Percentiles rank a stretch among this genome's conserved stretches.
These are phyloP conservation scores for Tipula helvola DNA, from an alignment of 2,888 invertebrate species.

Conservation along the genomic window DNA sequence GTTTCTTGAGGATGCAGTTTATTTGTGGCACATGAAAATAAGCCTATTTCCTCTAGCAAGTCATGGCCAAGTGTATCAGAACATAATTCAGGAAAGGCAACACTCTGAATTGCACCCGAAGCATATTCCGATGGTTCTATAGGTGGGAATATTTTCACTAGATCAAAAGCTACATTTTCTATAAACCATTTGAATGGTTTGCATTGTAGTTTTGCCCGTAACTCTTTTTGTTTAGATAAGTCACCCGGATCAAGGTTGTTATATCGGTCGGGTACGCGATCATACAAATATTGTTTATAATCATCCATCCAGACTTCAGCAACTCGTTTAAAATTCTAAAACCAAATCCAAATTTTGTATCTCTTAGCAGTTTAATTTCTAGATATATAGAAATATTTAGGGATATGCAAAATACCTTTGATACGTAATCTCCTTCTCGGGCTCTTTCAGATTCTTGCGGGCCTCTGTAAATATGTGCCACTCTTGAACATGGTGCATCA, in stretches of 20 bases:
- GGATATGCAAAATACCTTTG: slow-evolving; percentile 19
- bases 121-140: slow-evolving; percentile 68
- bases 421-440: slow-evolving; percentile 75
- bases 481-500: too few relatives aligned
- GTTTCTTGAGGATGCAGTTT: slow-evolving; percentile 24
- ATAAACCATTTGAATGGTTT: too few relatives aligned
- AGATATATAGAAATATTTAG: background rate
- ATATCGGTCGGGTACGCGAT: slow-evolving; percentile 58
- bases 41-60: slow-evolving; percentile 25
- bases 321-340: slow-evolving; percentile 77
- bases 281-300: slow-evolving; percentile 76
- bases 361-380: too few relatives aligned
- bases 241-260: slow-evolving; percentile 64
- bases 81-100: too few relatives aligned
- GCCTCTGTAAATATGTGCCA: too few relatives aligned
- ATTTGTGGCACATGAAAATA: too few relatives aligned
- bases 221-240: slow-evolving; percentile 57
- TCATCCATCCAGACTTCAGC: too few relatives aligned
- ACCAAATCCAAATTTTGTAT: too few relatives aligned
- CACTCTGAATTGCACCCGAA: too few relatives aligned
- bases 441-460: slow-evolving; percentile 75
- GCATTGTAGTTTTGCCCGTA: slow-evolving; percentile 54
- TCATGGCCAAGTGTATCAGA: too few relatives aligned
- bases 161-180: slow-evolving; percentile 85
- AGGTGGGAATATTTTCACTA: slow-evolving; percentile 73